These are phyloP conservation scores for Planococcus citri DNA, from an alignment of 1,140 invertebrate genomes.

Conservation along the genomic window DNA sequence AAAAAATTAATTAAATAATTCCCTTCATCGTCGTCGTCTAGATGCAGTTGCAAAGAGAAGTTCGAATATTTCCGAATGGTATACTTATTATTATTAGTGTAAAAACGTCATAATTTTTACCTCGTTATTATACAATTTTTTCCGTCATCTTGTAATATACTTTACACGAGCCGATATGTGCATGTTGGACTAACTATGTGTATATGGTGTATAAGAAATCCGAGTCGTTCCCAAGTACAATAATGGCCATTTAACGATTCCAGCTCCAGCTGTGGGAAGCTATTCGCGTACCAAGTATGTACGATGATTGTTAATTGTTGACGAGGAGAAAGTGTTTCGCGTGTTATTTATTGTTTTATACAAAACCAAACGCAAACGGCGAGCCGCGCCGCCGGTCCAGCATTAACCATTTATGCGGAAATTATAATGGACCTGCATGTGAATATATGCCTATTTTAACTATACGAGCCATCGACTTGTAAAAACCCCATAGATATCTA, in stretches of 20 bases:
- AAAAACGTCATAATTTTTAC: too few species aligned
- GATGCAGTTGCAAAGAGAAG: too few species aligned
- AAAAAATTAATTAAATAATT: slow-evolving; percentile 1
- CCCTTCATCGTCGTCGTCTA: neutral
- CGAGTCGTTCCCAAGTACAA: neutral
- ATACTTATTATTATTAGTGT: too few species aligned
- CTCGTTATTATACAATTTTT: too few species aligned
- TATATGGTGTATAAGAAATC: too few species aligned
- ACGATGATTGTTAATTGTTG: slow-evolving; percentile 2
- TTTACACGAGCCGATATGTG: neutral
- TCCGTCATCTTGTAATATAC: neutral
- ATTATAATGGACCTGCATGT: neutral
- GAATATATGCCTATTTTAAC: too few species aligned
- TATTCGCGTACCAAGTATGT: too few species aligned
- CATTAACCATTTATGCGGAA: neutral
- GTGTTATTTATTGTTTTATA: slow-evolving; percentile 3
- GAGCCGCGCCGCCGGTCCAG: too few species aligned
- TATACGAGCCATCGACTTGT: too few species aligned
- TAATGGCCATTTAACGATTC: slow-evolving; percentile 7
- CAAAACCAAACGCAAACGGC: too few species aligned
- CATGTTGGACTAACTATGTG: too few species aligned
- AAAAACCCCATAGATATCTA: too few species aligned
- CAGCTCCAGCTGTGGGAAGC: neutral
- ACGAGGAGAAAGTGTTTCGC: neutral
- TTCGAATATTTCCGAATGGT: neutral